phyloP scores from a whole-genome alignment of 2,888 invertebrate species.

The Pandemis heparana region DNA sequence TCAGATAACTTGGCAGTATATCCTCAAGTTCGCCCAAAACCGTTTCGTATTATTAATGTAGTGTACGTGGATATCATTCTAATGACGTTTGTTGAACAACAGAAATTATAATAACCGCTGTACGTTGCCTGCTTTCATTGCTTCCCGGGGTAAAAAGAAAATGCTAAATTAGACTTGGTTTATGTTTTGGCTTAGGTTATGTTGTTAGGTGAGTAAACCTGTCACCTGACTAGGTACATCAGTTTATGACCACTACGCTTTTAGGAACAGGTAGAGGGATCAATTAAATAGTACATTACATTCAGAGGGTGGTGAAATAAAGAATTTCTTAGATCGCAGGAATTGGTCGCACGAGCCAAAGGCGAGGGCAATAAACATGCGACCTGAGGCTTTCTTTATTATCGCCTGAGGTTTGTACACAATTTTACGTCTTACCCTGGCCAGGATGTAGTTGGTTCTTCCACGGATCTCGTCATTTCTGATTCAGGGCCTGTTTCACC shows the following conservation, averaged over 20 bases:
- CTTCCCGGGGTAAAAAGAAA: constrained; percentile 24
- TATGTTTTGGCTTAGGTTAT: constrained; percentile 1
- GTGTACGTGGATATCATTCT: constrained; percentile 75
- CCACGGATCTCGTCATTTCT: too few species aligned
- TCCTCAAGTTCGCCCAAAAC: constrained; percentile 75
- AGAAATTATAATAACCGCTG: constrained; percentile 57
- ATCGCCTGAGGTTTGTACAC: too few species aligned
- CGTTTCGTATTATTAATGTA: constrained; percentile 80
- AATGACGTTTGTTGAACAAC: constrained; percentile 64
- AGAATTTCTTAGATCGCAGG: too few species aligned
- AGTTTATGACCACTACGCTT: not conserved
- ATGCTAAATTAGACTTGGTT: constrained; percentile 18
- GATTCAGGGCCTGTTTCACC: too few species aligned
- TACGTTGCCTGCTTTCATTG: constrained; percentile 44
- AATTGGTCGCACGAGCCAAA: too few species aligned
- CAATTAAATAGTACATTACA: too few species aligned
- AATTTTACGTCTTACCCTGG: too few species aligned
- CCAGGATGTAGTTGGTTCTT: too few species aligned
- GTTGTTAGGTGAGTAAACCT: not conserved
- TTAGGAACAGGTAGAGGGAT: too few species aligned
- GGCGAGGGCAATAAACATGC: too few species aligned
- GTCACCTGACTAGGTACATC: not conserved
- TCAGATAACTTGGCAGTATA: constrained; percentile 71
- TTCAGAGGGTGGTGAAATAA: not conserved
- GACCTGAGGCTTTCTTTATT: too few species aligned